These are phyloP conservation scores for Drosophila kokeensis DNA, from an alignment of 2,888 invertebrate genomes.

Conservation along the genomic window DNA sequence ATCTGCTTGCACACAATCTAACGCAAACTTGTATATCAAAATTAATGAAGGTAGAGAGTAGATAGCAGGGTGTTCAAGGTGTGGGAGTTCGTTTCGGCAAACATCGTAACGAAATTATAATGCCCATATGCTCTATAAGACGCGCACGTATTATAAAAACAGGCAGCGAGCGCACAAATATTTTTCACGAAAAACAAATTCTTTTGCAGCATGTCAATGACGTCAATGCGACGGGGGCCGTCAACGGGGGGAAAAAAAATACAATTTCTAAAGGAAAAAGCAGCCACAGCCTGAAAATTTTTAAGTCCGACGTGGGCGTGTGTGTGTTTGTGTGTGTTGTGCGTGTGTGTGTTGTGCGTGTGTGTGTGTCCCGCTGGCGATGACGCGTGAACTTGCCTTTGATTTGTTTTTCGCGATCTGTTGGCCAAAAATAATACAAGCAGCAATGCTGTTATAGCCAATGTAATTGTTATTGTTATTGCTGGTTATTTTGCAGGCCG, in stretches of 20 bases:
- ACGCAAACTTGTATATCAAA: constrained; percentile 4
- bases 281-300: constrained; percentile 16
- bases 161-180: constrained; percentile 58
- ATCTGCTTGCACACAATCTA: constrained; percentile 1
- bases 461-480: constrained; percentile 47
- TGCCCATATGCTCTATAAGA: constrained; percentile 34
- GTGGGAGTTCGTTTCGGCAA: constrained; percentile 10
- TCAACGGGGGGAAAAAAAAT: constrained; percentile 35
- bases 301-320: constrained; percentile 35
- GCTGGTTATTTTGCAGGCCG: constrained; percentile 31
- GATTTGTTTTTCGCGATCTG: constrained; percentile 66
- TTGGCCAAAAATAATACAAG: constrained; percentile 69
- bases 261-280: neutral
- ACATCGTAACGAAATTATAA: constrained; percentile 37
- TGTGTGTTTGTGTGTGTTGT: constrained; percentile 10
- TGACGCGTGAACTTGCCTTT: constrained; percentile 80
- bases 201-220: constrained; percentile 75
- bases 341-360: constrained; percentile 28
- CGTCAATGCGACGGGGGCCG: constrained; percentile 73
- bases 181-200: constrained; percentile 79
- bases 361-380: constrained; percentile 57
- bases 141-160: constrained; percentile 51
- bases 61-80: constrained; percentile 1
- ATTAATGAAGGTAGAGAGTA: neutral
- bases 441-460: constrained; percentile 28